Percentiles rank a stretch among this genome's conserved stretches.
Evolutionary conservation across 2,888 invertebrate genomes (phyloP).

Genomic region (Ichneumoninae sp.): DNA sequence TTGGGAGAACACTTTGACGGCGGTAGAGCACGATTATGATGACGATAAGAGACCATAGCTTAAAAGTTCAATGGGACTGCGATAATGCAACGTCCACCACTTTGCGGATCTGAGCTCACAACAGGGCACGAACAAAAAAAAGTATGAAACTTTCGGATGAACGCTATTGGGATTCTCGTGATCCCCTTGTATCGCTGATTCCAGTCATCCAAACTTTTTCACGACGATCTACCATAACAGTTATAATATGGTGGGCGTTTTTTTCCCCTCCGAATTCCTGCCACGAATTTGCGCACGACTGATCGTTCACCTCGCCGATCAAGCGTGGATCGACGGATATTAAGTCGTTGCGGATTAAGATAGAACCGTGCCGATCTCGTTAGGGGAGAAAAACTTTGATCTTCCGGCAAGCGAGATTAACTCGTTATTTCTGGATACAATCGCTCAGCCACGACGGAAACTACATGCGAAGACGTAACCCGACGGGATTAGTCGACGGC

Average conservation of each 20-base stretch:
- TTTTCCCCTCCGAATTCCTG: slow-evolving; percentile 14
- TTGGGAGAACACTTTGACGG: slow-evolving; percentile 46
- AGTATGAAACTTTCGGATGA: slow-evolving; percentile 30
- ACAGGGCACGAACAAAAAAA: not conserved
- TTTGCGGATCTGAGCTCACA: slow-evolving; percentile 11
- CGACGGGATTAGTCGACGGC: slow-evolving; percentile 68
- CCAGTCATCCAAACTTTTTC: slow-evolving; percentile 25
- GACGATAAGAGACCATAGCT: slow-evolving; percentile 27
- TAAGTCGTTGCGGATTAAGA: slow-evolving; percentile 78
- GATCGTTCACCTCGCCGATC: not conserved
- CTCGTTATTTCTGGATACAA: slow-evolving; percentile 73
- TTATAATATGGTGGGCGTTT: slow-evolving; percentile 43
- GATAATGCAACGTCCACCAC: slow-evolving; percentile 36
- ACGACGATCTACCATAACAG: not conserved
- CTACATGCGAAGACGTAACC: slow-evolving; percentile 36
- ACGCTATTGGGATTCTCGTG: slow-evolving; percentile 1
- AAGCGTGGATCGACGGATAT: slow-evolving; percentile 70
- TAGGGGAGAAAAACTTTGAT: slow-evolving; percentile 65
- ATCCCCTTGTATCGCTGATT: slow-evolving; percentile 38
- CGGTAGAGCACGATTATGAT: slow-evolving; percentile 34
- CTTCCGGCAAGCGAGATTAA: slow-evolving; percentile 74
- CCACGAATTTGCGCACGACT: slow-evolving; percentile 20
- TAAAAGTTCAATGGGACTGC: slow-evolving; percentile 51
- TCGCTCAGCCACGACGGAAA: slow-evolving; percentile 18
- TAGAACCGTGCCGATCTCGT: slow-evolving; percentile 49